Conservation (phyloP, 2,113 vertebrate genomes). For the Indicator maculatus region DNA sequence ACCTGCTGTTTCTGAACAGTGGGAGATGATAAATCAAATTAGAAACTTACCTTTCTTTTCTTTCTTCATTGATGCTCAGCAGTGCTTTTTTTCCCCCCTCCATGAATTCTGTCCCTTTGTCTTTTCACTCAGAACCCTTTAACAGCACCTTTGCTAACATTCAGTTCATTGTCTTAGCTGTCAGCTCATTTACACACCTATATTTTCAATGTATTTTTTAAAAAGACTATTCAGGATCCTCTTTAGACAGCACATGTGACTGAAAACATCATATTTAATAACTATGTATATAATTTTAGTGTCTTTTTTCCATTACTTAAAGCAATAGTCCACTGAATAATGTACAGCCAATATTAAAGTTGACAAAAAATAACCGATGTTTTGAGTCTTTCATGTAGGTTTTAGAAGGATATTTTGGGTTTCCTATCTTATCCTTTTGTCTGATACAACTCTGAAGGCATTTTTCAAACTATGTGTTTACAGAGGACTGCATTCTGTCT, state of each 20-base stretch:
- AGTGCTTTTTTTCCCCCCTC: not conserved
- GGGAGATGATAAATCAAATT: not conserved
- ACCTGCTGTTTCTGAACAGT: not conserved
- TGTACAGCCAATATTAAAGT: not conserved
- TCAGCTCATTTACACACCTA: not conserved
- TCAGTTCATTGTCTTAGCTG: not conserved
- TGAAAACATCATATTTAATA: not conserved
- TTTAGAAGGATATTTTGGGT: not conserved
- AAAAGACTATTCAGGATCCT: not conserved
- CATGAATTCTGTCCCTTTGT: not conserved
- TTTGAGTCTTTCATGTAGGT: not conserved
- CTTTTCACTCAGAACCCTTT: not conserved
- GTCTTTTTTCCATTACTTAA: not conserved
- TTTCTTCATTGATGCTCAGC: not conserved
- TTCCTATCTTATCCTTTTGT: not conserved
- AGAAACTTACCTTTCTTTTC: not conserved
- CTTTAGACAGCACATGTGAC: not conserved
- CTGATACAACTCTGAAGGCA: not conserved
- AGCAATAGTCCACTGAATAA: not conserved
- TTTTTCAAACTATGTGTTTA: not conserved
- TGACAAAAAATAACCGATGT: fast-evolving
- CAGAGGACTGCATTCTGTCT: not conserved
- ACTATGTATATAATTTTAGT: not conserved
- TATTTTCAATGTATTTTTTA: not conserved
- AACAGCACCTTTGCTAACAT: not conserved